Base-by-base conservation (phyloP, 2,888 invertebrate species). In the Hirtodrosophila alboralis region DNA sequence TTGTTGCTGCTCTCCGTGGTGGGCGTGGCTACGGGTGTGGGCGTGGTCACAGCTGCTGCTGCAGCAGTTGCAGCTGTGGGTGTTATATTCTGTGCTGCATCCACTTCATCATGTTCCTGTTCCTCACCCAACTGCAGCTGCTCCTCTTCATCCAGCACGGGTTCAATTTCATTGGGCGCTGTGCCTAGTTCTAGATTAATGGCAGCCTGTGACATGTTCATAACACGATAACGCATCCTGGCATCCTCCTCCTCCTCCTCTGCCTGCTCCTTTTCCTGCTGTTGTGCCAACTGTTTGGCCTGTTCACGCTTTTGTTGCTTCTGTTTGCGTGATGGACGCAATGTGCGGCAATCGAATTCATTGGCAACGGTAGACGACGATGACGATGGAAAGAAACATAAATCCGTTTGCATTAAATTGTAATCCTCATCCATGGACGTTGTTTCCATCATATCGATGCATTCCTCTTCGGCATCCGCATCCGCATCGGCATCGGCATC, bases 391-490 rank as follows among this genome's bases (percentile, higher is more conserved):
- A 89, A 90, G 67, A 90, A 89, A 58, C 89, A 89, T 12, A 89
- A 64, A 68, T 91, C 91, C 33, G 89, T 85, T 59, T 91, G 90
- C 54, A 90, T 65, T 84, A 89, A 79, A 59, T 88, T 87, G 63
- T 90, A 90, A 43, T 91, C 91, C 60, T 90, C 91, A 56, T 91
- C 90, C 88, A 91, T 90, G 4, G 91, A 91, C 7, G 87, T 89
- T 1, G 91, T 90, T 28, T 91, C 91, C 38, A 90, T 76, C 48
- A 90, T 89, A 63, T 91, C 91, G 37, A 90, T 90, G 54, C 93
- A 93, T 75, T 92, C 91, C 85, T 93, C 93, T 78, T 93, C 93
- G 57, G 92, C 92, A 87, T 94, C 92, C 5, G 60, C 69, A 54
- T 80, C 77, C 1, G 60, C 71, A 30, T 92, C 91, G 79, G 93